Conservation (phyloP, 2,797 vertebrate species). For the Tarsius wallacei region DNA sequence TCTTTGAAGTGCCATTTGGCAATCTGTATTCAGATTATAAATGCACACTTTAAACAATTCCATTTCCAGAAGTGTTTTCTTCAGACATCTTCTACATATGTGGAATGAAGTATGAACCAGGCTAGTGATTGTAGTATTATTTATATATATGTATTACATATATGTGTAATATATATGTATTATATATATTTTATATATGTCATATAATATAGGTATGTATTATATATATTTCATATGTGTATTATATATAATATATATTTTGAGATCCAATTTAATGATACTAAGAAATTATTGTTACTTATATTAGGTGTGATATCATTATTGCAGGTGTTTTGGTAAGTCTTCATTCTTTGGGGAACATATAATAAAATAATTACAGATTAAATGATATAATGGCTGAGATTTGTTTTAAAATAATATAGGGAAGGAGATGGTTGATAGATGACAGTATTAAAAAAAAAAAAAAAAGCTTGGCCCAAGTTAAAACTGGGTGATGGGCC, state of each 20-base stretch:
- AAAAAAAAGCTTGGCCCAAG: background rate
- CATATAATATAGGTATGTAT: too few relatives aligned
- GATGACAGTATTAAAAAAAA: background rate
- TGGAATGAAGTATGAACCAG: background rate
- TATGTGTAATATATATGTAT: too few relatives aligned
- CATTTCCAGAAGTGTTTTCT: background rate
- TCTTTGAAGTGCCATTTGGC: background rate
- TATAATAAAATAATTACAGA: background rate
- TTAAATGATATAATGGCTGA: background rate
- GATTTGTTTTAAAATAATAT: constrained; percentile 5
- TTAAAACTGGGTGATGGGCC: background rate
- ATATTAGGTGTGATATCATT: background rate
- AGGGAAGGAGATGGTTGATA: background rate
- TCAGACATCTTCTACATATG: background rate
- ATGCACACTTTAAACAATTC: background rate
- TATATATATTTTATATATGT: background rate
- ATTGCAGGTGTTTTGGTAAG: background rate
- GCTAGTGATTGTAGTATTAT: background rate
- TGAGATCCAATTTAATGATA: constrained; percentile 36
- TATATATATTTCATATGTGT: background rate
- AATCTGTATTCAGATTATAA: background rate
- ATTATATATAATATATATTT: background rate
- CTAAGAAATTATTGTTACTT: background rate
- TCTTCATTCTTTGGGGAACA: background rate
- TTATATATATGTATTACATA: background rate